Evolutionary conservation across 2,888 invertebrate species (phyloP), one percentile per base, ranked within the genome.

Genomic region (Lithosia quadra): DNA sequence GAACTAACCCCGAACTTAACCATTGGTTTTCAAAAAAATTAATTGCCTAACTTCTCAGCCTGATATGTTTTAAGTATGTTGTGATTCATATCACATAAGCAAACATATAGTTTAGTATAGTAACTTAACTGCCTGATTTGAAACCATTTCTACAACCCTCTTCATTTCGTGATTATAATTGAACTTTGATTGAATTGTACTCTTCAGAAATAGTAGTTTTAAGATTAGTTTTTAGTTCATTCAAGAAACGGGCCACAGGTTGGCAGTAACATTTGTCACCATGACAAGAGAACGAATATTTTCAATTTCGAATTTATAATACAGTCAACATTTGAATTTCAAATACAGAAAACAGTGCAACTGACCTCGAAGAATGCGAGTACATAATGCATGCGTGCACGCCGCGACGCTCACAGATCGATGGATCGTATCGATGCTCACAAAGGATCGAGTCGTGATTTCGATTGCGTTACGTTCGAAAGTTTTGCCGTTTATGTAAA

Each of bases 381-480:
- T 86, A 86, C 88, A 91, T 92, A 92, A 94, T 92, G 86, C 93
- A 93, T 93, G 94, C 93, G 90, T 90, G 89, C 91, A 91, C 90
- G 89, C 80, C 85, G 88, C 88, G 87, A 88, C 91, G 90, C 88
- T 85, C 82, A 68, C 76, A 88, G 93, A 93, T 93, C 92, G 94
- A 93, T 91, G 91, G 92, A 91, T 92, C 90, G 91, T 91, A 92
- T 92, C 92, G 92, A 92, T 91, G 89, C 86, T 86, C 87, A 91
- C 91, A 91, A 91, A 91, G 91, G 89, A 91, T 91, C 90, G 85
- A 91, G 89, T 93, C 93, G 92, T 93, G 94, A 93, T 93, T 92
- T 90, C 91, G 90, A 92, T 93, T 92, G 90, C 90, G 88, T 86
- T 88, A 84, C 83, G 86, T 89, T 89, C 80, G 89, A 91, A 91